Conservation (phyloP, 2,113 vertebrate genomes). For the Corvus moneduloides region DNA sequence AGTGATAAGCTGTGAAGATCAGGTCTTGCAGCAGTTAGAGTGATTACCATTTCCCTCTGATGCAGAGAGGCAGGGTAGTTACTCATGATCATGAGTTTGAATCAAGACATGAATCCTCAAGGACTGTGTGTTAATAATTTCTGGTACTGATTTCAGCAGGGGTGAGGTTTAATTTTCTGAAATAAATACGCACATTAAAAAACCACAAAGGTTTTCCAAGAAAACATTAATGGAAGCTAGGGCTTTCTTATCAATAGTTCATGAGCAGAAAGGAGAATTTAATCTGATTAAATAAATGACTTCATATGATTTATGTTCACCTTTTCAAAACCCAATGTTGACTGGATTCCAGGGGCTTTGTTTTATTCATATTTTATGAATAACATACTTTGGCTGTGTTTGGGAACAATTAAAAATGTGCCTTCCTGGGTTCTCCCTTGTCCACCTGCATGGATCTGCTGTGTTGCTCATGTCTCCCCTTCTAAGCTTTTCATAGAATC, state of each 20-base stretch:
- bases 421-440: not conserved
- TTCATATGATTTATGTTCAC: not conserved
- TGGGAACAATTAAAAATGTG: not conserved
- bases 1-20: not conserved
- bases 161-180: not conserved
- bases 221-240: not conserved
- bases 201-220: not conserved
- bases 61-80: not conserved
- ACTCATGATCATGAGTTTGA: not conserved
- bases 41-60: not conserved
- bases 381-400: fast-evolving
- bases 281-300: not conserved
- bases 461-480: not conserved
- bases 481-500: not conserved
- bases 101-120: not conserved
- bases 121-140: not conserved
- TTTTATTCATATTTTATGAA: not conserved
- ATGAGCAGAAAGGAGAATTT: not conserved
- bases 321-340: not conserved
- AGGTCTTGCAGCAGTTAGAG: not conserved
- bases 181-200: not conserved
- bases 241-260: not conserved
- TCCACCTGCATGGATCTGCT: not conserved
- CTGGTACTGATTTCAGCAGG: not conserved
- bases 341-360: not conserved